Base-by-base conservation (phyloP, 2,797 vertebrate genomes). In the Phyllotis vaccarum region DNA sequence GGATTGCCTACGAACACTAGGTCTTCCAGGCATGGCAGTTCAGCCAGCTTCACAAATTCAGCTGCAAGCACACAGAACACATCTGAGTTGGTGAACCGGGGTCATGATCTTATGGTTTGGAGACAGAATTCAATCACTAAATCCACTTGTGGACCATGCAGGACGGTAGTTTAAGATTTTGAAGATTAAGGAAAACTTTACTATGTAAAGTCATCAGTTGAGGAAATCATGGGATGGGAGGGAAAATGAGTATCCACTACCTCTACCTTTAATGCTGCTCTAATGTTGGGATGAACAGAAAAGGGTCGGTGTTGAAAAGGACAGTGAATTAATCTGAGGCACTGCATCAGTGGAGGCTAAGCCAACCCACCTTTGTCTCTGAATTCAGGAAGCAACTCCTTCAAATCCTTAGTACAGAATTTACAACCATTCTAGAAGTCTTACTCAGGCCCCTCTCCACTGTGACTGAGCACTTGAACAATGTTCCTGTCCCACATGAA, bases 1-100 rank as follows among this genome's bases (percentile, higher is more conserved):
- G 99, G 99, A 96, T 99, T 99, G 78, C 99, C 99, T 60, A 99
- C 99, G 98, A 99, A 99, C 95, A 99, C 99, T 97, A 99, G 98
- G 94, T 99, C 99, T 64, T 97, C 99, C 29, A 99, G 98, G 92
- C 98, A 98, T 0, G 99, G 99, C 95, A 99, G 98, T 34, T 99
- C 99, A 82, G 99, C 99, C 88, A 99, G 97, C 97, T 99, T 99
- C 95, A 97, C 96, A 98, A 99, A 99, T 98, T 99, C 99, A 60
- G 97, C 99, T 99, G 95, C 86, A 98, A 97, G 62, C 70, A 97
- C 89, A 98, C 97, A 96, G 86, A 95, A 95, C 16, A 56, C 14
- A 58, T 95, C 46, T 91, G 58, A 58, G n/a, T 86, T 54, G 40
- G 29, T 5, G 80, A 86, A 91, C 72, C 31, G 58, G 22, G 43